These are phyloP conservation scores for Stenodema calcarata DNA, from an alignment of 2,888 invertebrate genomes.

Conservation along the genomic window DNA sequence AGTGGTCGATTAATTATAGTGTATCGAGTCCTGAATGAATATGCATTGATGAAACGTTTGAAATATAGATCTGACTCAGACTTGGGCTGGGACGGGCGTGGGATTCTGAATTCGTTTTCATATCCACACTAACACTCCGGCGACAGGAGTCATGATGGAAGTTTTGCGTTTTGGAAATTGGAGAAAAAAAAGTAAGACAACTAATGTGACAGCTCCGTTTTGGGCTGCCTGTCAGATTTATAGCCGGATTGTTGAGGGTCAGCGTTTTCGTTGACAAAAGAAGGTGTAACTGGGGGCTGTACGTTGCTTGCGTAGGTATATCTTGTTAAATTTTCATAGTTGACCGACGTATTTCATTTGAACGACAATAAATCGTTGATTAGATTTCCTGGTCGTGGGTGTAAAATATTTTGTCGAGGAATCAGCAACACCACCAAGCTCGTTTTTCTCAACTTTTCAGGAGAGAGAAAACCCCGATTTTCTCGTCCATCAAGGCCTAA, in stretches of 20 bases:
- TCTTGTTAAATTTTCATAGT: background rate
- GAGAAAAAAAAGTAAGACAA: background rate
- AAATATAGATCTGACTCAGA: slow-evolving; percentile 31
- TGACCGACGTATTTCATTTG: background rate
- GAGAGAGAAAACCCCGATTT: too few species aligned
- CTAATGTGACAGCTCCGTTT: background rate
- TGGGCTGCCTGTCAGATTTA: background rate
- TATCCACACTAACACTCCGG: background rate
- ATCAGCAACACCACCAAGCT: too few species aligned
- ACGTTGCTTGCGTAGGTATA: background rate
- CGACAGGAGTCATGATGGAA: slow-evolving; percentile 3
- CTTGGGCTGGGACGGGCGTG: slow-evolving; percentile 18
- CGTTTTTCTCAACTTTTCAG: too few species aligned
- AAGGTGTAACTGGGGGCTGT: background rate
- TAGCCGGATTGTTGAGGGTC: background rate
- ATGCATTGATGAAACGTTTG: background rate
- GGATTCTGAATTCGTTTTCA: slow-evolving; percentile 24
- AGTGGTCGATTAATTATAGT: background rate
- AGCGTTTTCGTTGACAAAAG: background rate
- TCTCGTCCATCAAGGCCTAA: too few species aligned
- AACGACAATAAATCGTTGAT: background rate
- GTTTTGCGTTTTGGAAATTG: background rate
- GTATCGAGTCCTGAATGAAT: background rate
- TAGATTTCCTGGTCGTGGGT: too few species aligned
- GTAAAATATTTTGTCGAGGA: too few species aligned